These are phyloP conservation scores for Neoarius graeffei DNA, from an alignment of 2,113 vertebrate species.

Conservation along the genomic window DNA sequence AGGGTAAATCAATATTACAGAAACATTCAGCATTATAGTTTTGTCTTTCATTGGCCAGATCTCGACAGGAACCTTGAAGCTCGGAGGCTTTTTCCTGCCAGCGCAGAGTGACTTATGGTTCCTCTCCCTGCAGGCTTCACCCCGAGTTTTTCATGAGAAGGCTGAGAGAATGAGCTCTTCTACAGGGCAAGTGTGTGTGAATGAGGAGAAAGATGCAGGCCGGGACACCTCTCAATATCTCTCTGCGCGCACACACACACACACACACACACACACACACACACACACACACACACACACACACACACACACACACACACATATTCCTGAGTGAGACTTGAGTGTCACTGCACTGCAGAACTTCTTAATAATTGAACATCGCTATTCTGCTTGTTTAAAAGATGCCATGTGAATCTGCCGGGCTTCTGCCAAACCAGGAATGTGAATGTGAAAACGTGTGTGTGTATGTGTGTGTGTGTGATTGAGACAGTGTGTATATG, in stretches of 20 bases:
- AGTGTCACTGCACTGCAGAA: conserved; percentile 40
- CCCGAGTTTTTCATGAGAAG: conserved; percentile 15
- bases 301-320: conserved; percentile 13
- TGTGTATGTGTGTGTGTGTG: not conserved
- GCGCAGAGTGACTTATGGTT: conserved; percentile 21
- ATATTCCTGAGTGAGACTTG: not conserved
- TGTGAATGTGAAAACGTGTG: conserved; percentile 24
- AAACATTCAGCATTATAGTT: conserved; percentile 8
- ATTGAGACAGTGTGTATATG: conserved; percentile 11
- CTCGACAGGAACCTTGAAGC: conserved; percentile 27
- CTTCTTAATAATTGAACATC: conserved; percentile 41
- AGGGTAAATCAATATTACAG: conserved; percentile 43
- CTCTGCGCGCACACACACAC: not conserved
- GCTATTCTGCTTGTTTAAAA: conserved; percentile 34
- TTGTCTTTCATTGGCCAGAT: not conserved
- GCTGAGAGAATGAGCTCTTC: conserved; percentile 21
- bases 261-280: conserved; percentile 18
- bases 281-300: conserved; percentile 11
- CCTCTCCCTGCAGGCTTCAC: conserved; percentile 16
- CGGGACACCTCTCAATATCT: conserved; percentile 4
- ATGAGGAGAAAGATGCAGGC: not conserved
- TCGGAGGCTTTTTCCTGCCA: conserved; percentile 4
- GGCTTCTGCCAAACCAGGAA: not conserved
- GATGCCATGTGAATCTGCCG: conserved; percentile 25
- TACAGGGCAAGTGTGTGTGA: conserved; percentile 21